Base-by-base conservation (phyloP, 2,888 invertebrate genomes). In the Spodoptera exigua region DNA sequence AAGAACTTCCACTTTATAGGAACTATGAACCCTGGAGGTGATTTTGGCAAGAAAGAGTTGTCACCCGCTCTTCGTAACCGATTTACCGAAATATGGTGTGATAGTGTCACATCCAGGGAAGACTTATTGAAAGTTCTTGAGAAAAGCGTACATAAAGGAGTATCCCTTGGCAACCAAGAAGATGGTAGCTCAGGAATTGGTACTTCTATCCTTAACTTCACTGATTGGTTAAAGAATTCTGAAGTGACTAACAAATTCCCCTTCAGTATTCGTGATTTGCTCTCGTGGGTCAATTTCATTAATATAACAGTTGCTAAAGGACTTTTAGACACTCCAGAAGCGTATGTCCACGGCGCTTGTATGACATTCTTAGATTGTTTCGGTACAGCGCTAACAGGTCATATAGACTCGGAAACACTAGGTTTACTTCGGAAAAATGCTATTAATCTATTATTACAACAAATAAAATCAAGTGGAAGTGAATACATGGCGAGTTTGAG, bases 11-110 rank as follows among this genome's bases (percentile, higher is more conserved):
- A 97, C 78, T 98, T 99, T 81, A 95, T 99, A 59, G 99, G 98
- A 1, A 99, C 99, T 0, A 99, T 99, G 99, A 99, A 99, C 94
- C 99, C 99, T 7, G 99, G 99, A 11, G 99, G 99, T 0, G 99
- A 99, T 94, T 99, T 98, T 87, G 99, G 99, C 2, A 99, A 99
- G 88, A 99, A 99, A 86, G 99, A 99, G 95, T 94, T 99, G 10
- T 99, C 99, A 0, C 99, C 99, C 0, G 99, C 99, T 0, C 91
- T 99, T 48, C 95, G 99, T 49, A 99, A 99, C 94, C 96, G 99
- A 46, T 99, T 99, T 80, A 99, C 99, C 0, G 99, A 99, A 94
- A 98, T 99, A 83, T 99, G 99, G 99, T 99, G 99, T 83, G 97
- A 97, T 56, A 95, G 96, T 48, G 97, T 96, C 10, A 95, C 95